phyloP scores from a whole-genome alignment of 2,113 vertebrate genomes.

The Phodopus roborovskii region DNA sequence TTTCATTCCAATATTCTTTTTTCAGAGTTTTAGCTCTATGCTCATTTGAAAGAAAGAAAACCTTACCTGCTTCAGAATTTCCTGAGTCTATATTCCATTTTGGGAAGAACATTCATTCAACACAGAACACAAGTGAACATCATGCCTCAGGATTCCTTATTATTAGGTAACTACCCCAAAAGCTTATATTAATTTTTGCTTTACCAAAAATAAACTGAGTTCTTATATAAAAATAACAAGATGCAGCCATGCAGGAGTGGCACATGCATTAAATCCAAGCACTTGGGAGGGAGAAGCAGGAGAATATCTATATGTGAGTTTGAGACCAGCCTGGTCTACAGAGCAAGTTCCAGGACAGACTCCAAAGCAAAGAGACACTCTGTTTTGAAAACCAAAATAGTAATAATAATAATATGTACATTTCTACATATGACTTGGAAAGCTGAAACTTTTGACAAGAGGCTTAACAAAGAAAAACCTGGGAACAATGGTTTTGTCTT shows the following conservation, averaged over 20 bases:
- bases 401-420: background rate
- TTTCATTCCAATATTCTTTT: background rate
- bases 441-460: background rate
- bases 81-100: background rate
- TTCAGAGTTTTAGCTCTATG: slow-evolving; percentile 2
- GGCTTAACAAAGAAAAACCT: background rate
- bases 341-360: no score
- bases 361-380: no score
- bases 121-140: background rate
- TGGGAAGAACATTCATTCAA: background rate
- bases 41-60: slow-evolving; percentile 28
- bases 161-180: background rate
- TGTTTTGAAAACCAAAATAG: no score
- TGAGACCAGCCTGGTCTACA: no score
- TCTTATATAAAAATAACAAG: background rate
- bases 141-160: background rate
- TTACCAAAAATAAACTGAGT: background rate
- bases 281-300: no score
- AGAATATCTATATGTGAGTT: no score
- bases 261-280: no score
- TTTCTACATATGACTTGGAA: background rate
- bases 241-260: background rate
- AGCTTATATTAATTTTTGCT: slow-evolving; percentile 17
- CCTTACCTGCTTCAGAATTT: background rate
- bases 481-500: background rate